phyloP scores from a whole-genome alignment of 1,140 invertebrate genomes.

The Dendroctonus ponderosae region DNA sequence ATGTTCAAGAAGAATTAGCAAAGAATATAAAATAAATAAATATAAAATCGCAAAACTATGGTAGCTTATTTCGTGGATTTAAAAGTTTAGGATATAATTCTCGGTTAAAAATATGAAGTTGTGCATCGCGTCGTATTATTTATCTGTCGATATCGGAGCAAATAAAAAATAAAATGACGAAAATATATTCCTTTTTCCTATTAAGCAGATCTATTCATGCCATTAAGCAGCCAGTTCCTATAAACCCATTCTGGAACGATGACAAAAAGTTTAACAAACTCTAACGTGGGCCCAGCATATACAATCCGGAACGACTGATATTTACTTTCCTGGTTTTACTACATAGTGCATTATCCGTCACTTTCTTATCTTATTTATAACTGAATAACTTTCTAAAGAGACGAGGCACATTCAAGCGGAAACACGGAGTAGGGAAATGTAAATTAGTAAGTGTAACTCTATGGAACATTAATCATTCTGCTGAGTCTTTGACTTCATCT shows the following conservation, averaged over 20 bases:
- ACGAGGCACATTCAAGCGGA: constrained; percentile 26
- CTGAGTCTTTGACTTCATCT: constrained; percentile 24
- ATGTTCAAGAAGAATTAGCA: too few species aligned
- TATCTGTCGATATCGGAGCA: background rate
- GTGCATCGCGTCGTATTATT: too few species aligned
- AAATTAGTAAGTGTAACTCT: constrained; percentile 30
- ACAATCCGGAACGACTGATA: constrained; percentile 21
- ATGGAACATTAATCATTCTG: constrained; percentile 27
- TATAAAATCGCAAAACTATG: too few species aligned
- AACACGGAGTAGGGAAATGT: constrained; percentile 29
- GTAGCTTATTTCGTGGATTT: too few species aligned
- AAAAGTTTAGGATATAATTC: too few species aligned
- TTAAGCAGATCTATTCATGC: constrained; percentile 16
- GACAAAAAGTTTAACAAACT: constrained; percentile 20
- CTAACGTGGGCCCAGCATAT: constrained; percentile 1
- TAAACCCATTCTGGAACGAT: constrained; percentile 14
- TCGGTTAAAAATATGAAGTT: too few species aligned
- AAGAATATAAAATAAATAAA: too few species aligned
- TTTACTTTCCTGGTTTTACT: constrained; percentile 23
- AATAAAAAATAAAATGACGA: constrained; percentile 1
- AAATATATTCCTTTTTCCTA: constrained; percentile 1
- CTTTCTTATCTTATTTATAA: constrained; percentile 35
- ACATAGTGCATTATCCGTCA: constrained; percentile 27
- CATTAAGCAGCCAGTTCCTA: constrained; percentile 19
- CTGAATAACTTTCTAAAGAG: constrained; percentile 31